Percentiles rank a stretch among this genome's conserved stretches.
These are phyloP conservation scores for Microctenopoma stevenorrisi DNA, from an alignment of 2,797 vertebrate genomes.

Conservation along the genomic window DNA sequence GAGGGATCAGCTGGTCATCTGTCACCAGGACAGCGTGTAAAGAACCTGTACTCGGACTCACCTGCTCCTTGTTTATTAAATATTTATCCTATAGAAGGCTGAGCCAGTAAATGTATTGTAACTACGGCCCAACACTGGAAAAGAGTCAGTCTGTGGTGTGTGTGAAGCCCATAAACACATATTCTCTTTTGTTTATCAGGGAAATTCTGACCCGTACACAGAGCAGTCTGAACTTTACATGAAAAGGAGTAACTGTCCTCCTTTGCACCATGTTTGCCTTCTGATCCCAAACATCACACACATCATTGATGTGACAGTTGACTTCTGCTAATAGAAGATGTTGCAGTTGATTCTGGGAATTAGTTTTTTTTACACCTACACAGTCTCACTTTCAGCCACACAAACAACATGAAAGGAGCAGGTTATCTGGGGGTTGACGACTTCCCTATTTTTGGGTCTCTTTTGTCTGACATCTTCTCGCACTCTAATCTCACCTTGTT, in stretches of 20 bases:
- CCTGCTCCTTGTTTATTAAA: neutral
- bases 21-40: neutral
- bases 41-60: neutral
- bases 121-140: too few species aligned
- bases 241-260: too few species aligned
- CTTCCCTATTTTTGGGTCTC: conserved; percentile 14
- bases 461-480: conserved; percentile 27
- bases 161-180: too few species aligned
- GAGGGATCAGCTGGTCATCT: conserved; percentile 14
- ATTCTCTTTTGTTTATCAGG: too few species aligned
- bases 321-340: neutral
- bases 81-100: too few species aligned
- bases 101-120: too few species aligned
- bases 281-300: neutral
- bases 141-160: too few species aligned
- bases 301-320: neutral
- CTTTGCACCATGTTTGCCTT: neutral
- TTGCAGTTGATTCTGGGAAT: neutral
- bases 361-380: neutral
- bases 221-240: too few species aligned
- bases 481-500: neutral
- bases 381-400: conserved; percentile 6
- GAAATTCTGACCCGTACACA: too few species aligned
- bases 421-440: conserved; percentile 27
- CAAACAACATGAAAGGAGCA: conserved; percentile 13